phyloP scores from a whole-genome alignment of 2,797 vertebrate species.

The Hydrophis major region DNA sequence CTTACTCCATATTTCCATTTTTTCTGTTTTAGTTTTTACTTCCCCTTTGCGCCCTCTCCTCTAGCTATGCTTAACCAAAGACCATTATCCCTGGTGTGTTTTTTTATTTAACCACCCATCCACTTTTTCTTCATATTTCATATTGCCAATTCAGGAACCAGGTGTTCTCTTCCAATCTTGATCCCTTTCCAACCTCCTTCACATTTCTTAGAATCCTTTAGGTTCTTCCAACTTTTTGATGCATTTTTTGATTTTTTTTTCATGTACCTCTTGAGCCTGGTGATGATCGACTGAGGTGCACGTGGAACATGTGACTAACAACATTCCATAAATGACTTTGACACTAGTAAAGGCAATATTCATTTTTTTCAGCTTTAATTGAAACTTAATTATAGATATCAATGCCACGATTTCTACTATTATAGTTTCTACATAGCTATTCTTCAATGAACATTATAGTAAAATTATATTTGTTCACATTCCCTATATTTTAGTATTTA shows the following conservation, averaged over 20 bases:
- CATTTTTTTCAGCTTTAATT: background rate
- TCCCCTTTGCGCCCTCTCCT: background rate
- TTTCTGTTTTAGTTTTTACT: background rate
- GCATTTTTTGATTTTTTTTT: background rate
- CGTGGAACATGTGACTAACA: background rate
- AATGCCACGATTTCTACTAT: background rate
- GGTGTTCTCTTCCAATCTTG: background rate
- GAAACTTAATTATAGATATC: background rate
- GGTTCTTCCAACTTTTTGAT: background rate
- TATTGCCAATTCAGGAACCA: background rate
- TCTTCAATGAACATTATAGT: background rate
- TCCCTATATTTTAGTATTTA: background rate
- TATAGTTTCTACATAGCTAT: background rate
- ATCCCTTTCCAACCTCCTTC: background rate
- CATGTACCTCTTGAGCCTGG: background rate
- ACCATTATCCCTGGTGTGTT: background rate
- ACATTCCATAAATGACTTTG: background rate
- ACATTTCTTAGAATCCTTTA: background rate
- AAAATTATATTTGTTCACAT: background rate
- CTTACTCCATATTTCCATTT: background rate
- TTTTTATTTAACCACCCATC: background rate
- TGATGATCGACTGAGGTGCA: background rate
- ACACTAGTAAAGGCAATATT: background rate
- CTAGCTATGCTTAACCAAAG: background rate
- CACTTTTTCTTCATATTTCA: background rate